Conservation (phyloP, 1,140 invertebrate genomes). For the Riptortus pedestris region DNA sequence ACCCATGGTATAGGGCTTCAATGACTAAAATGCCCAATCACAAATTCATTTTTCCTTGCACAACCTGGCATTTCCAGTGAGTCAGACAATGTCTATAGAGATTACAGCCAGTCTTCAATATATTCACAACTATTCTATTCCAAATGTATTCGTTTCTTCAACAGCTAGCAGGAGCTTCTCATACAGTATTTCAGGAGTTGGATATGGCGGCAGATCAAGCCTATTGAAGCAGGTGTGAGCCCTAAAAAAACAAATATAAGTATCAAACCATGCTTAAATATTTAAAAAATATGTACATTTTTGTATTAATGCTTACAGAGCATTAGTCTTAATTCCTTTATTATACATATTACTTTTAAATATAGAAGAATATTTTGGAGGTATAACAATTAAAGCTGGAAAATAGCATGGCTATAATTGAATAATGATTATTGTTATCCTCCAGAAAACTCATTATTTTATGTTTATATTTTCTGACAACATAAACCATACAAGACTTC, state of each 20-base stretch:
- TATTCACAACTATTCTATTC: constrained; percentile 65
- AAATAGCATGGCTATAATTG: no score
- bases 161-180: constrained; percentile 91
- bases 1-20: neutral
- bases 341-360: no score
- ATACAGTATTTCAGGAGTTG: constrained; percentile 81
- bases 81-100: neutral
- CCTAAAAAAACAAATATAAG: constrained; percentile 41
- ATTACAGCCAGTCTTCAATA: neutral
- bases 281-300: no score
- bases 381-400: no score
- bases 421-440: no score
- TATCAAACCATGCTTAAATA: constrained; percentile 20
- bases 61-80: neutral
- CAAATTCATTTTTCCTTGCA: neutral
- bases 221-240: constrained; percentile 98
- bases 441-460: no score
- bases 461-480: no score
- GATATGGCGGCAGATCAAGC: constrained; percentile 89
- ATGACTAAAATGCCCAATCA: neutral
- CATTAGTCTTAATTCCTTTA: no score
- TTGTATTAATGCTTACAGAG: no score
- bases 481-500: no score
- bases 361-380: no score
- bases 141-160: constrained; percentile 94